These are phyloP conservation scores for Spondyliosoma cantharus DNA, from an alignment of 2,797 vertebrate species.

Conservation along the genomic window DNA sequence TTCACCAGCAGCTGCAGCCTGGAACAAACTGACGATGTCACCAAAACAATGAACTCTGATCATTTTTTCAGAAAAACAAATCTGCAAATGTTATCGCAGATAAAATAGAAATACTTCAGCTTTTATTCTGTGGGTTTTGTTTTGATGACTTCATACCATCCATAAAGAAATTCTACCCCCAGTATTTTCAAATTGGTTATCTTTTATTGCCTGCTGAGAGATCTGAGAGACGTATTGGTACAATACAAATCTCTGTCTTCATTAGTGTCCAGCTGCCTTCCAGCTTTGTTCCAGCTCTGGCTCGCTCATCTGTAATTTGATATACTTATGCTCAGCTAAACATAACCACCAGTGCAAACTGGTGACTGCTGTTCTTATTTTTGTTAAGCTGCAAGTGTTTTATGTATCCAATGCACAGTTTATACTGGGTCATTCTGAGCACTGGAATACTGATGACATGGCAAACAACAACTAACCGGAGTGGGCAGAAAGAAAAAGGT, in stretches of 20 bases:
- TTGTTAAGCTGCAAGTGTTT: background rate
- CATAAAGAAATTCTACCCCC: background rate
- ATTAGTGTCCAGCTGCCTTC: constrained; percentile 6
- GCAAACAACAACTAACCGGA: too few species aligned
- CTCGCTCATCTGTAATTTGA: constrained; percentile 10
- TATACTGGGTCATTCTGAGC: too few species aligned
- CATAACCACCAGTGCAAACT: background rate
- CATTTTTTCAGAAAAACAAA: constrained; percentile 7
- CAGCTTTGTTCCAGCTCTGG: constrained; percentile 15
- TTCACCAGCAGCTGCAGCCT: background rate
- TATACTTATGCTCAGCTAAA: constrained; percentile 11
- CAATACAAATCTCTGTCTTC: background rate
- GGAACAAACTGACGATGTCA: background rate
- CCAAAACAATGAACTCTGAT: background rate
- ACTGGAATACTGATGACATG: too few species aligned
- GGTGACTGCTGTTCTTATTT: background rate
- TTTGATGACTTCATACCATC: constrained; percentile 8
- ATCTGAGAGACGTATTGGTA: background rate
- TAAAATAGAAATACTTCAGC: constrained; percentile 1
- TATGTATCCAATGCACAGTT: too few species aligned
- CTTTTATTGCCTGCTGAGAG: constrained; percentile 1
- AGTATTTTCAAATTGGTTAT: background rate
- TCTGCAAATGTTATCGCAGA: background rate
- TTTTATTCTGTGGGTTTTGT: background rate
- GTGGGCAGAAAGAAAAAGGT: too few species aligned